Conservation (phyloP, 2,797 vertebrate species). For the Pelochelys cantorii region DNA sequence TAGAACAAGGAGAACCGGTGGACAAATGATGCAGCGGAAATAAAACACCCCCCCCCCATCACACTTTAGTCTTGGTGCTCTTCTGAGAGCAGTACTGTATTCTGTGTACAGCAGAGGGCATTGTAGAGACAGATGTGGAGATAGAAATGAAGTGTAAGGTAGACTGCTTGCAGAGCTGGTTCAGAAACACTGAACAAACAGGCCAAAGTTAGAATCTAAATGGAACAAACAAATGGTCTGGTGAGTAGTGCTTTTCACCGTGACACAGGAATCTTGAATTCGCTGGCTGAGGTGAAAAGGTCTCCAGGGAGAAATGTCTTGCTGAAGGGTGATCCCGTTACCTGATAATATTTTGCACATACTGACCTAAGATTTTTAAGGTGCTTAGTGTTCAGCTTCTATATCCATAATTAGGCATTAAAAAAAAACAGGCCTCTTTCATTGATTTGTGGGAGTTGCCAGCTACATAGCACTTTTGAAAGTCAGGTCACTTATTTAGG, state of each 20-base stretch:
- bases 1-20: not conserved
- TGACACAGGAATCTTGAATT: not conserved
- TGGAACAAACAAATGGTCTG: not conserved
- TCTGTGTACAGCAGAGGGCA: constrained; percentile 60
- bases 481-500: not conserved
- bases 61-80: not conserved
- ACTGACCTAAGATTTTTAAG: not conserved
- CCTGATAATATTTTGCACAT: not conserved
- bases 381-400: not conserved
- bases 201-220: not conserved
- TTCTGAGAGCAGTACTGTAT: not conserved
- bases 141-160: not conserved
- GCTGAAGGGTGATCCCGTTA: not conserved
- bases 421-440: not conserved
- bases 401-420: not conserved
- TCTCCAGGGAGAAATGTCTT: not conserved
- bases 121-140: constrained; percentile 49
- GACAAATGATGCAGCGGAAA: not conserved
- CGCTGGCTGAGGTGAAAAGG: not conserved
- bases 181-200: not conserved
- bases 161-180: not conserved
- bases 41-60: too few relatives aligned
- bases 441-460: not conserved
- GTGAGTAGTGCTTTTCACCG: not conserved
- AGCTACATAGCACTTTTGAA: not conserved